phyloP scores from a whole-genome alignment of 2,888 invertebrate species.

The Meteorus colon region DNA sequence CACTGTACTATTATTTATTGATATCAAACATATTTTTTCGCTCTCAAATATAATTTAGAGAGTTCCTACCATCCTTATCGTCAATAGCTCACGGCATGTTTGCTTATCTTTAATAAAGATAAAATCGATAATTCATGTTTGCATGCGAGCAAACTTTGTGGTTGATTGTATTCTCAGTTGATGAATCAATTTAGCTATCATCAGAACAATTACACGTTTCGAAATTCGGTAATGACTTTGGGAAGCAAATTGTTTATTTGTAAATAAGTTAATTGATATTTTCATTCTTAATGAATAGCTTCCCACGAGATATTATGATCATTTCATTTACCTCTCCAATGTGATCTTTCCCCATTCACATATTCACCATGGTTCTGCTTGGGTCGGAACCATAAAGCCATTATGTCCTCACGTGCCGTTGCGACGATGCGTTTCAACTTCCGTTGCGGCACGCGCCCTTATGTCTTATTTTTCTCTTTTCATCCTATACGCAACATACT shows the following conservation, averaged over 20 bases:
- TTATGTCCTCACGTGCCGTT: conserved; percentile 63
- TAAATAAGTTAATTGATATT: not conserved
- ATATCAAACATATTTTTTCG: not conserved
- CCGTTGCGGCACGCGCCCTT: conserved; percentile 66
- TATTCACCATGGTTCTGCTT: conserved; percentile 22
- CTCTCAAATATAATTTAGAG: not conserved
- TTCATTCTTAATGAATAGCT: conserved; percentile 40
- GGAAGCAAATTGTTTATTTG: too few relatives aligned
- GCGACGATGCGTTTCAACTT: conserved; percentile 67
- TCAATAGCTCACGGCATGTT: conserved; percentile 21
- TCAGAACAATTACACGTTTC: too few relatives aligned
- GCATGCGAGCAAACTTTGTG: not conserved
- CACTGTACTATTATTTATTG: not conserved
- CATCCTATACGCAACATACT: not conserved
- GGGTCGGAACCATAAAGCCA: conserved; percentile 39
- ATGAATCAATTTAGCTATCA: conserved; percentile 1
- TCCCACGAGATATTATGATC: conserved; percentile 61
- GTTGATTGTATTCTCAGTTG: not conserved
- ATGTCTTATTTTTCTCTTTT: conserved; percentile 49
- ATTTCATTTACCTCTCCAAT: conserved; percentile 61
- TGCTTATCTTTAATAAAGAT: conserved; percentile 7
- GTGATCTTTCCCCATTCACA: conserved; percentile 51
- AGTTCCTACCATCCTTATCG: conserved; percentile 8
- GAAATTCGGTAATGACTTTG: too few relatives aligned
- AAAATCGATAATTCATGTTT: conserved; percentile 21